Evolutionary conservation across 2,113 vertebrate species (phyloP), one percentile per base, ranked within the genome.

Genomic region (Triplophysa rosa): DNA sequence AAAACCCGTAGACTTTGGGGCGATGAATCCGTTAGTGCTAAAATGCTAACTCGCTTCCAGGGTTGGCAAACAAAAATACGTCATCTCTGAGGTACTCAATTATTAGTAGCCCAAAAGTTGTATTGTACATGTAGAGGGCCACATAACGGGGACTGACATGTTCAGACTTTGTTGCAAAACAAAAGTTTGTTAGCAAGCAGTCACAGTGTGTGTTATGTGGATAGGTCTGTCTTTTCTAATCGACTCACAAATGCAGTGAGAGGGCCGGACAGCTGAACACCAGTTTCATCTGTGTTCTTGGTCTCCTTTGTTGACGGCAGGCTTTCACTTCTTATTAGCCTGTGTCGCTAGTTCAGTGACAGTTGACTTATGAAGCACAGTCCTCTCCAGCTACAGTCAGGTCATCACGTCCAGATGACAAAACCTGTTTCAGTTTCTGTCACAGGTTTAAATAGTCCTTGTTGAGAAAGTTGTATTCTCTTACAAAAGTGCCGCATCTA

Each of bases 291-390:
- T 3, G 23, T 26, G 66, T 67, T 71, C 79, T 75, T 52, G 42
- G 47, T 75, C 74, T 45, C 54, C 14, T 73, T 63, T 81, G 75
- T 76, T 79, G 69, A 80, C 47, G 45, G 77, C 64, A 47, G 64
- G 71, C 71, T 81, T 82, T 86, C 84, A 77, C n/a, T 77, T 83
- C 79, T 72, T 52, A 85, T 79, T 81, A 86, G 77, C 62, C 54
- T 80, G 77, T 63, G 69, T 67, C 47, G 24, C 37, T 9, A 26
- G 62, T 64, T 61, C 64, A 63, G n/a, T 77, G 80, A 84, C 77
- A 67, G 81, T 71, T 21, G 21, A 67, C 66, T 76, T 79, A 59
- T 62, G 67, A 82, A 76, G 80, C 72, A 59, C 37, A 61, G 47
- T 47, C 56, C 62, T 56, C 33, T 14, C 75, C 23, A 40, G 16